Conservation (phyloP, 2,113 vertebrate species). For the Dascyllus trimaculatus region DNA sequence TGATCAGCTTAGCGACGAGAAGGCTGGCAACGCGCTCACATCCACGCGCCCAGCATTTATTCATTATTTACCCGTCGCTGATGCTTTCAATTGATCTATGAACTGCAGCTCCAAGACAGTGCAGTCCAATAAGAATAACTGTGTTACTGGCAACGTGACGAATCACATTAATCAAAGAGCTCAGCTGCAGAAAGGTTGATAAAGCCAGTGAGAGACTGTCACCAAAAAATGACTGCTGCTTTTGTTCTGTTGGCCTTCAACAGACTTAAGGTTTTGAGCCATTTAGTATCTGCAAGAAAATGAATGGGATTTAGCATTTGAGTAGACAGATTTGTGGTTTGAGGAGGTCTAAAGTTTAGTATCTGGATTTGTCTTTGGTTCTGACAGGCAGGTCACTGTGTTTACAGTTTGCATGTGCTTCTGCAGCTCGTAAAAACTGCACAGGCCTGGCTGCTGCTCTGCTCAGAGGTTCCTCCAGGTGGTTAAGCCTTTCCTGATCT, state of each 20-base stretch:
- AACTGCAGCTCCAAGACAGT: slow-evolving; percentile 1
- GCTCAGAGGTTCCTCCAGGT: background rate
- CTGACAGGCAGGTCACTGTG: too few relatives aligned
- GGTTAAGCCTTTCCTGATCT: too few relatives aligned
- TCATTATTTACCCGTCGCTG: slow-evolving; percentile 2
- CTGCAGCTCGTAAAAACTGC: too few relatives aligned
- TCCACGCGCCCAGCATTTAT: slow-evolving; percentile 35
- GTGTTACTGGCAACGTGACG: slow-evolving; percentile 4
- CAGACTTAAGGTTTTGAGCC: too few relatives aligned
- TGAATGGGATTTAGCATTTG: too few relatives aligned
- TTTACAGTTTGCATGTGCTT: too few relatives aligned
- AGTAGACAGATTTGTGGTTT: too few relatives aligned
- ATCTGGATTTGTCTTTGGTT: too few relatives aligned
- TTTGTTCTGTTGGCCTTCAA: too few relatives aligned
- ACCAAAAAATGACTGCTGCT: too few relatives aligned
- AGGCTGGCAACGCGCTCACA: slow-evolving; percentile 20
- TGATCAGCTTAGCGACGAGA: slow-evolving; percentile 21
- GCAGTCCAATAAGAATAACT: slow-evolving; percentile 19
- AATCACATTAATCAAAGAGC: slow-evolving; percentile 12
- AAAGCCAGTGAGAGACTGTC: background rate
- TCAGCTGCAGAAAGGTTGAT: slow-evolving; percentile 1
- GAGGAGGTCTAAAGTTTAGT: too few relatives aligned
- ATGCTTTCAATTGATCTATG: slow-evolving; percentile 25
- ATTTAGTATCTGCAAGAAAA: too few relatives aligned
- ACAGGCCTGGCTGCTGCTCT: background rate